A percentile compares a stretch with the other conserved stretches of the same genome.
These are phyloP conservation scores for Papilio xuthus DNA, from an alignment of 1,140 invertebrate genomes.

Conservation along the genomic window DNA sequence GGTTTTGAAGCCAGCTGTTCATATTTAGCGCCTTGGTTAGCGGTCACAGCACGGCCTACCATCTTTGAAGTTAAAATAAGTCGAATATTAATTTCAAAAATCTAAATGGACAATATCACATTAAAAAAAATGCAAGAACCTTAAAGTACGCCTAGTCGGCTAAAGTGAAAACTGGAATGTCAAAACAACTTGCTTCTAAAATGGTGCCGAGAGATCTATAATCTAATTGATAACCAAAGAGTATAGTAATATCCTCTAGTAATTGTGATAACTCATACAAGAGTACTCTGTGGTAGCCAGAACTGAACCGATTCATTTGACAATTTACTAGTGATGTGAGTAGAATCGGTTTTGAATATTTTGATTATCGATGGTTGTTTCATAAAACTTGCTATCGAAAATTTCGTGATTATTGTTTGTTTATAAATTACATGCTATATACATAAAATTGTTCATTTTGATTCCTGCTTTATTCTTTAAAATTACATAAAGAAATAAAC, in stretches of 20 bases:
- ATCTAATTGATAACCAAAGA: not conserved
- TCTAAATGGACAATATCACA: not conserved
- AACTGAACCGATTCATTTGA: not conserved
- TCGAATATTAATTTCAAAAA: constrained; percentile 15
- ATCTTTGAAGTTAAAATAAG: constrained; percentile 20
- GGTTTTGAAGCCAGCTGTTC: constrained; percentile 76
- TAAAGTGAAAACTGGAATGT: constrained; percentile 16
- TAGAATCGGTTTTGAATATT: no score
- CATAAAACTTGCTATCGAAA: no score
- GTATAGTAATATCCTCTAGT: no score
- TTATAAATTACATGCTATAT: no score
- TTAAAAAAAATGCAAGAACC: not conserved
- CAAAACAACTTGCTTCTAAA: constrained; percentile 4
- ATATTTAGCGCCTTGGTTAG: constrained; percentile 76
- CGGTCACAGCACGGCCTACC: constrained; percentile 43
- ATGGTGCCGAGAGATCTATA: not conserved
- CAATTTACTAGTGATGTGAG: no score
- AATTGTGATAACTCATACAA: not conserved
- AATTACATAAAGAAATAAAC: no score
- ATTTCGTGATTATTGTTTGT: no score
- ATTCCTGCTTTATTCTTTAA: no score
- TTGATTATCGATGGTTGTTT: no score
- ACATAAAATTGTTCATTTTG: no score
- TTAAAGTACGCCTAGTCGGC: not conserved
- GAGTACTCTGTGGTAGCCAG: not conserved